Percentiles rank a stretch among this genome's conserved stretches.
These are phyloP conservation scores for Eupeodes luniger DNA, from an alignment of 2,888 invertebrate species.

Conservation along the genomic window DNA sequence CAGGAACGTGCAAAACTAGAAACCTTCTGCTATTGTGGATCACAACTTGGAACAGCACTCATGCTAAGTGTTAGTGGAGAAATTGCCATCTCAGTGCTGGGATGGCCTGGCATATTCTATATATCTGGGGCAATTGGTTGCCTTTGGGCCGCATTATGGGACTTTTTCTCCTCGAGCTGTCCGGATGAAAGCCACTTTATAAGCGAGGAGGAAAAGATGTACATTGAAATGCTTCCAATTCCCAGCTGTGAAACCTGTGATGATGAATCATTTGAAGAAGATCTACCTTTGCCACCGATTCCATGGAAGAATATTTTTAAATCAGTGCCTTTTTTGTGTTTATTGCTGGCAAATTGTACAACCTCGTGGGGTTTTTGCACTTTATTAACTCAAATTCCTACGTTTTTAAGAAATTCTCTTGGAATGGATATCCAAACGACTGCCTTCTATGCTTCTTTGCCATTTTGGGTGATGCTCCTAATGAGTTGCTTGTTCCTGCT, in stretches of 20 bases:
- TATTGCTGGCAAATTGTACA: slow-evolving; percentile 86
- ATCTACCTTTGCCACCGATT: slow-evolving; percentile 82
- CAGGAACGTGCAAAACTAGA: slow-evolving; percentile 87
- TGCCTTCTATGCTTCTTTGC: slow-evolving; percentile 85
- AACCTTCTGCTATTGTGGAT: slow-evolving; percentile 86
- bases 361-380: slow-evolving; percentile 90
- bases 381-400: slow-evolving; percentile 88
- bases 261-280: slow-evolving; percentile 71
- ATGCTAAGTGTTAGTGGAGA: slow-evolving; percentile 87
- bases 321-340: slow-evolving; percentile 87
- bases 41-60: slow-evolving; percentile 88
- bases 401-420: slow-evolving; percentile 87
- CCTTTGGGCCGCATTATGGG: slow-evolving; percentile 85
- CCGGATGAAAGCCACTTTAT: slow-evolving; percentile 22
- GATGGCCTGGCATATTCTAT: slow-evolving; percentile 90
- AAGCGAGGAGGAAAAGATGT: slow-evolving; percentile 85
- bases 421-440: slow-evolving; percentile 86
- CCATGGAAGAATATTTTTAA: slow-evolving; percentile 88
- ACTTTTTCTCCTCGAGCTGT: slow-evolving; percentile 85
- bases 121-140: slow-evolving; percentile 85
- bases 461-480: slow-evolving; percentile 85
- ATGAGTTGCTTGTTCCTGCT: slow-evolving; percentile 84
- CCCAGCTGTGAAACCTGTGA: slow-evolving; percentile 33
- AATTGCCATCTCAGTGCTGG: slow-evolving; percentile 85
- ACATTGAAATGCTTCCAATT: slow-evolving; percentile 79